Evolutionary conservation across 2,888 invertebrate genomes (phyloP), one percentile per base, ranked within the genome.

Genomic region (Rhimphoctona megacephalus): DNA sequence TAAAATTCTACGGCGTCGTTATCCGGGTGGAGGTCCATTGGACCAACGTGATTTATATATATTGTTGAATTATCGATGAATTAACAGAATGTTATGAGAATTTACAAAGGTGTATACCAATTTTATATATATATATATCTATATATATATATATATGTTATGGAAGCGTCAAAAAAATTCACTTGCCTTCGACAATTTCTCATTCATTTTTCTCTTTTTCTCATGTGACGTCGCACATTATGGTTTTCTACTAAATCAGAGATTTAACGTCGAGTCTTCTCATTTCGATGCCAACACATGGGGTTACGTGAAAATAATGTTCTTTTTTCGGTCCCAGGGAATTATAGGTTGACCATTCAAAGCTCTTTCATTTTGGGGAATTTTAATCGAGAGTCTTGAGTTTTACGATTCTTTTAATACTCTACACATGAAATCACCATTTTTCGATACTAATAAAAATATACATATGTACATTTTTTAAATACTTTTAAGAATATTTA

Each of bases 171-270:
- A 39, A 46, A 43, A n/a, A 25, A 54, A 81, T 46, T 46, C 64
- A 54, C 78, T 70, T 30, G 66, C 52, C 39, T 33, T 61, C 30
- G 67, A 73, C 43, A 81, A 77, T 80, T 73, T 80, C 43, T 72
- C 11, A 57, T 52, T 49, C 19, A 19, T 46, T 76, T 83, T 49
- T 49, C 39, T 85, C 39, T 79, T 54, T 82, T 73, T 66, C 30
- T 81, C 22, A 25, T 64, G 83, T 72, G 86, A 79, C 84, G 81
- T 85, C 84, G 85, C 85, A 74, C 76, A 87, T 85, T 89, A 85
- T 84, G 87, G 84, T 83, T 88, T 95, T 94, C 94, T 94, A 91
- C 94, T 95, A 95, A 95, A 95, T 95, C 95, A 95, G 95, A 95
- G 95, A 95, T 94, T 94, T 88, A 88, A 88, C 87, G 87, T 70